phyloP scores from a whole-genome alignment of 2,113 vertebrate species.

The Mystacornis crossleyi region DNA sequence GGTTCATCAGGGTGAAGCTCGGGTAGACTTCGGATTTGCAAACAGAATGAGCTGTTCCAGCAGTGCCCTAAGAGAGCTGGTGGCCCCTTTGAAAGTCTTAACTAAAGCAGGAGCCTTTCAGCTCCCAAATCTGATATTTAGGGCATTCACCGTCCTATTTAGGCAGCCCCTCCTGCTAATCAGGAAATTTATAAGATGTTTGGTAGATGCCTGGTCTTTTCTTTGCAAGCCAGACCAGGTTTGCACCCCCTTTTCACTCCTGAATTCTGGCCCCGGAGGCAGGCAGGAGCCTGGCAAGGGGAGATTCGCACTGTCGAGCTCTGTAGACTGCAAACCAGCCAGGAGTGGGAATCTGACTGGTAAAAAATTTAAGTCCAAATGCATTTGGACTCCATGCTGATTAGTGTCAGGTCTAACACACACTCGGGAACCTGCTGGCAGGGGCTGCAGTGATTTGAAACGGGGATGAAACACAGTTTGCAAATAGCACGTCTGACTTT shows the following conservation, averaged over 20 bases:
- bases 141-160: background rate
- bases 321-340: background rate
- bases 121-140: background rate
- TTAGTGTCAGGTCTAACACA: slow-evolving; percentile 40
- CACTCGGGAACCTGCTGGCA: background rate
- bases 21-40: background rate
- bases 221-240: background rate
- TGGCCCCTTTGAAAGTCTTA: background rate
- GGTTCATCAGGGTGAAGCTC: background rate
- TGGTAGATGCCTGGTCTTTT: background rate
- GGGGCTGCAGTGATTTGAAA: background rate
- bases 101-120: background rate
- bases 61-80: background rate
- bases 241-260: background rate
- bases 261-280: background rate
- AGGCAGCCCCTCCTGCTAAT: background rate
- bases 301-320: background rate
- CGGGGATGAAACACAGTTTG: background rate
- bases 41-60: background rate
- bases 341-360: background rate
- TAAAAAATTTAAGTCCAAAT: slow-evolving; percentile 42
- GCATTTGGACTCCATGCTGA: slow-evolving; percentile 23
- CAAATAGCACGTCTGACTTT: background rate
- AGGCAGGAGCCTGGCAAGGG: background rate
- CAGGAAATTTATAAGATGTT: background rate